These are phyloP conservation scores for Muscicapa comitata DNA, from an alignment of 2,797 vertebrate species.

Conservation along the genomic window DNA sequence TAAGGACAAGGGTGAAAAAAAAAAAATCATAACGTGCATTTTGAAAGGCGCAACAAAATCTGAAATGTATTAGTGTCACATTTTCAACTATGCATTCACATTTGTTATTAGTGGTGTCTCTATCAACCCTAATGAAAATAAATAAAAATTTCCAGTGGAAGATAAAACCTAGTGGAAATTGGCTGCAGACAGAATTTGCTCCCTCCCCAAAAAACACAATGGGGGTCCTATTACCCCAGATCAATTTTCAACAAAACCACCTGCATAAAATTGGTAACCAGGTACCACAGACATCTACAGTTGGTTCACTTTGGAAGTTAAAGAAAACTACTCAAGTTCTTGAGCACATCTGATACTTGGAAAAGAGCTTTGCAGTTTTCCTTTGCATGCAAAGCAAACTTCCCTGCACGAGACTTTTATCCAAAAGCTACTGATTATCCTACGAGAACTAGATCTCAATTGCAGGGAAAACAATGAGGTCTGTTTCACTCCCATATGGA, in stretches of 20 bases:
- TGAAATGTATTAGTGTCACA: background rate
- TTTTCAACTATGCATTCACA: background rate
- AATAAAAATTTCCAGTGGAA: background rate
- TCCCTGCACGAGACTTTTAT: background rate
- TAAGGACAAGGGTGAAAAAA: background rate
- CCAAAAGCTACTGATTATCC: background rate
- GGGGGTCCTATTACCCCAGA: background rate
- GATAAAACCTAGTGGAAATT: background rate
- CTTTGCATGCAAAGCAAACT: background rate
- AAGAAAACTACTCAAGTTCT: background rate
- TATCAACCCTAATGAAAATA: background rate
- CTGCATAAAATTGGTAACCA: background rate
- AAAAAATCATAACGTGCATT: background rate
- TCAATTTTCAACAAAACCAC: background rate
- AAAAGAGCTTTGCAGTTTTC: background rate
- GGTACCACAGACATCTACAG: background rate
- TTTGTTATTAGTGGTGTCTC: background rate
- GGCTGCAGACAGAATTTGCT: background rate
- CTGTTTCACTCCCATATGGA: background rate
- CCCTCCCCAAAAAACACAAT: rapidly evolving
- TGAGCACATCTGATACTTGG: background rate
- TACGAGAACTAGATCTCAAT: background rate
- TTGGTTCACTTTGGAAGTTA: background rate
- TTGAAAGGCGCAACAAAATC: background rate
- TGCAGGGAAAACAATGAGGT: background rate